Evolutionary conservation across 2,113 vertebrate genomes (phyloP), one percentile per base, ranked within the genome.

Genomic region (Sterrhoptilus dennistouni): DNA sequence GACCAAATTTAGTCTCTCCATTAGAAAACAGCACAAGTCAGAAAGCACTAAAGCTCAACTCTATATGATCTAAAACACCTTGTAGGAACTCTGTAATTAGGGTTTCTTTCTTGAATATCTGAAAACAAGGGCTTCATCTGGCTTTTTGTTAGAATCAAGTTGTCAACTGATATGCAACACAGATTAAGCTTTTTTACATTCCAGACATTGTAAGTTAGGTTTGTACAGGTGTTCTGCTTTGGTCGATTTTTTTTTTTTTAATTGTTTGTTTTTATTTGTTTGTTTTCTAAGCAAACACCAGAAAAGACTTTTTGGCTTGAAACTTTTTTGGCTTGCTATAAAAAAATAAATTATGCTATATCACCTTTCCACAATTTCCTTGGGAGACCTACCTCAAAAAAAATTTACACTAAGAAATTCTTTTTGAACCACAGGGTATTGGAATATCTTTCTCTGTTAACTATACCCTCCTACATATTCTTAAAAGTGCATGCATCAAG

Each of bases 311-410:
- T 66, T 23, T 78, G 52, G 10, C 22, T 57, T 31, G 47, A 70
- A 83, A 53, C 2, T 45, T 38, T 13, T 2, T 2, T 1, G 3
- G 5, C 25, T 78, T 56, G 7, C 5, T 19, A 36, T 33, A 29
- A 52, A 50, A 50, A 27, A 50, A 38, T 38, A 38, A 50, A 50
- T 18, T 18, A 44, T 44, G 20, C 19, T 71, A 7, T 28, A 17
- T 6, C 7, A 35, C 4, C 6, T 89, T 80, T 47, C 71, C 15
- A 33, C 16, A 56, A 16, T 50, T 56, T 65, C 66, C 23, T 25
- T 61, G 36, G 9, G 23, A 70, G 29, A 36, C 1, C 23, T 25
- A 65, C 9, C n/a, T 36, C 35, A 21, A 56, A 83, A 68, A 50
- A 75, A 40, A 27, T 65, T 31, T 56, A 57, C 2, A 7, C 15